phyloP scores from a whole-genome alignment of 2,113 vertebrate genomes.

The Periophthalmus modestus region DNA sequence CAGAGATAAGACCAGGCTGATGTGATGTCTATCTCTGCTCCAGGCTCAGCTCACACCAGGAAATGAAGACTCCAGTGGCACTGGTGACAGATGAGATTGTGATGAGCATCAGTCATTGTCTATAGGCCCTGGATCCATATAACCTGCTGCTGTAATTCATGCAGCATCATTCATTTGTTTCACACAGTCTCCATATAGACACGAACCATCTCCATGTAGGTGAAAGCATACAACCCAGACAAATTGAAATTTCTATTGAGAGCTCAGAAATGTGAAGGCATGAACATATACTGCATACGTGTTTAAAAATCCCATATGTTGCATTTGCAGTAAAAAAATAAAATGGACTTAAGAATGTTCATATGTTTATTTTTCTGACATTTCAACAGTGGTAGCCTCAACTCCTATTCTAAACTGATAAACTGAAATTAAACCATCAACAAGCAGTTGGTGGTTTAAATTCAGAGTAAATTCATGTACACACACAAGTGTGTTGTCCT shows the following conservation, averaged over 20 bases:
- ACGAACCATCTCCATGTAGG: constrained; percentile 11
- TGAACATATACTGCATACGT: background rate
- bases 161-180: constrained; percentile 2
- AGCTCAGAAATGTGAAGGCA: background rate
- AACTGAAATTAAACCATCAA: too few relatives aligned
- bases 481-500: too few relatives aligned
- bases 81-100: constrained; percentile 28
- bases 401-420: too few relatives aligned
- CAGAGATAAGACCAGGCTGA: constrained; percentile 45
- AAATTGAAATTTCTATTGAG: background rate
- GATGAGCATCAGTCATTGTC: constrained; percentile 55
- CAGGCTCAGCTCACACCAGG: constrained; percentile 44
- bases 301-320: too few relatives aligned
- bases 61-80: constrained; percentile 55
- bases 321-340: too few relatives aligned
- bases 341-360: too few relatives aligned
- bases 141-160: constrained; percentile 45
- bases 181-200: constrained; percentile 29
- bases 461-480: too few relatives aligned
- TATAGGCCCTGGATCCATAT: constrained; percentile 30
- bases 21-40: constrained; percentile 60
- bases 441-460: too few relatives aligned
- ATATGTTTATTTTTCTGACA: too few relatives aligned
- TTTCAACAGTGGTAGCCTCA: too few relatives aligned
- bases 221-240: constrained; percentile 2